Percentiles rank a stretch among this genome's conserved stretches.
phyloP scores from a whole-genome alignment of 2,797 vertebrate species.

The Uromys caudimaculatus region DNA sequence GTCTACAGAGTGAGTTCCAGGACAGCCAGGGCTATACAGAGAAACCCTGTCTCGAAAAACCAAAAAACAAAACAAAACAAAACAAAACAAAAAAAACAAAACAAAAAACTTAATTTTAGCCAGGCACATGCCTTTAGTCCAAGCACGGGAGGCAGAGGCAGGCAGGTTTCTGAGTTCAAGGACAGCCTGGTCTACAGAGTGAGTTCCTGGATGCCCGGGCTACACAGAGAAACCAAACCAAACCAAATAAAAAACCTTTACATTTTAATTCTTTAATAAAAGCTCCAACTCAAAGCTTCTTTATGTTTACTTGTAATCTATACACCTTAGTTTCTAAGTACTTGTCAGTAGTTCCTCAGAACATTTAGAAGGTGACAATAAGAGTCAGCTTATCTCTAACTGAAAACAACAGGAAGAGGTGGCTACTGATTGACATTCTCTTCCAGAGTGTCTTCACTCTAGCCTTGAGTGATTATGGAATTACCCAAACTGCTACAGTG shows the following conservation, averaged over 20 bases:
- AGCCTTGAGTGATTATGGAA: not conserved
- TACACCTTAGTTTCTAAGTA: constrained; percentile 58
- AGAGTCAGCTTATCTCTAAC: not conserved
- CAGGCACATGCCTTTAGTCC: not conserved
- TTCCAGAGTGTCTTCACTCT: not conserved
- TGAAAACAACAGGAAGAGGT: constrained; percentile 28
- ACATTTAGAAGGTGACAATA: not conserved
- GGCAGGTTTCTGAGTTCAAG: not conserved
- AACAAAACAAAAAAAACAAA: not conserved
- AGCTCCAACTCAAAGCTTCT: constrained; percentile 29
- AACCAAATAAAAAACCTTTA: not conserved
- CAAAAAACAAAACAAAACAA: too few species aligned
- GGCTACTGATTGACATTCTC: not conserved
- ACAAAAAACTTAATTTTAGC: constrained; percentile 3
- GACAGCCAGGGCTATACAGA: not conserved
- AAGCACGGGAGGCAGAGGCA: not conserved
- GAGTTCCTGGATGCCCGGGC: not conserved
- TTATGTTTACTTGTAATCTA: constrained; percentile 15
- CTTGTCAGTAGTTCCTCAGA: not conserved
- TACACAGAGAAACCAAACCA: not conserved
- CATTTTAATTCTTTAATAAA: constrained; percentile 55
- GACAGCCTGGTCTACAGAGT: not conserved
- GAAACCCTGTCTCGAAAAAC: too few species aligned
- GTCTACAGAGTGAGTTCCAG: too few species aligned
- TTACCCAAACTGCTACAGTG: not conserved